These are phyloP conservation scores for Eupeodes luniger DNA, from an alignment of 2,888 invertebrate genomes.

Conservation along the genomic window DNA sequence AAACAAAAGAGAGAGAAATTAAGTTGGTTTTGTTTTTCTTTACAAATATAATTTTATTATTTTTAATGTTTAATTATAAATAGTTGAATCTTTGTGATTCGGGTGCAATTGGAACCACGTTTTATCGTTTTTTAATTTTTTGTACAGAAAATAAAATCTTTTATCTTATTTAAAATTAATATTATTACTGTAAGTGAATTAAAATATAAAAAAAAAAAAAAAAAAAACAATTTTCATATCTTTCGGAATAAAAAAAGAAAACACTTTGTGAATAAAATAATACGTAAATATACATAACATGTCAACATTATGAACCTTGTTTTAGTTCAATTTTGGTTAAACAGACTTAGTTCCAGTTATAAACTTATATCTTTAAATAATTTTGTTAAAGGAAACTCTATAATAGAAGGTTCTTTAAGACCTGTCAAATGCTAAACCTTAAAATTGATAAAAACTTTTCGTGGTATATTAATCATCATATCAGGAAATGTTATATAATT, in stretches of 20 bases:
- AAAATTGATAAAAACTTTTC: background rate
- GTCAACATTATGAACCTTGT: constrained; percentile 52
- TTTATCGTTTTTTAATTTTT: constrained; percentile 53
- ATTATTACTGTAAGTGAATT: constrained; percentile 62
- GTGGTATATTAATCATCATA: too few species aligned
- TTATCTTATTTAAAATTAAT: constrained; percentile 34
- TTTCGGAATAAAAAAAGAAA: constrained; percentile 54
- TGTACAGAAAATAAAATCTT: constrained; percentile 33
- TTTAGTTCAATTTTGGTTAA: background rate
- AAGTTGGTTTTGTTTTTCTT: constrained; percentile 20
- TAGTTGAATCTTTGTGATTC: constrained; percentile 56
- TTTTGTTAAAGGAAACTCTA: too few species aligned
- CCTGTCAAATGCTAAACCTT: too few species aligned
- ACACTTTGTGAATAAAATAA: constrained; percentile 74
- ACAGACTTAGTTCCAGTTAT: too few species aligned
- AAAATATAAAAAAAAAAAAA: constrained; percentile 59
- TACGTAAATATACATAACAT: constrained; percentile 75
- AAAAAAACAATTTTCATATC: constrained; percentile 70
- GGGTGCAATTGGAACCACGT: constrained; percentile 68
- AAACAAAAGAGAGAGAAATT: background rate
- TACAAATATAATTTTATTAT: background rate
- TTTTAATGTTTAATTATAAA: constrained; percentile 42
- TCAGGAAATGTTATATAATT: too few species aligned
- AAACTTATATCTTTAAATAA: too few species aligned
- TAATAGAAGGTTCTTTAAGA: too few species aligned